Percentiles rank a stretch among this genome's conserved stretches.
These are phyloP conservation scores for Dyspetes luteomarginatus DNA, from an alignment of 2,888 invertebrate species.

Conservation along the genomic window DNA sequence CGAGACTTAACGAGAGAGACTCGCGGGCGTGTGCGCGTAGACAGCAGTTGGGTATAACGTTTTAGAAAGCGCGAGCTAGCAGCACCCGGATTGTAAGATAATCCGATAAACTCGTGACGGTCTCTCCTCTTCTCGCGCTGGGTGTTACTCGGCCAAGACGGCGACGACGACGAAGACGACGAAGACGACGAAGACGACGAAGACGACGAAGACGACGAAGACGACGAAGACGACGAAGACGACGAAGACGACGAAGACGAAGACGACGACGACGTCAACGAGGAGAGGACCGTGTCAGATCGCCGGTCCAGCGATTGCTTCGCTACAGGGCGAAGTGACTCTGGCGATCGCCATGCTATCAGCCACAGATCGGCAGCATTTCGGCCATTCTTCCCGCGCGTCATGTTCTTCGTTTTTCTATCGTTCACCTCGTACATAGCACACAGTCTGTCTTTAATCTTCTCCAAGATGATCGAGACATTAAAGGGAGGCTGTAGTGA, in stretches of 20 bases:
- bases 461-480: no score
- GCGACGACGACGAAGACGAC: constrained; percentile 55
- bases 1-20: constrained; percentile 67
- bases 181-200: not conserved
- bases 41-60: constrained; percentile 56
- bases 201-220: constrained; percentile 14
- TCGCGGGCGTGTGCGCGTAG: constrained; percentile 65
- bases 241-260: constrained; percentile 12
- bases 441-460: no score
- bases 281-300: constrained; percentile 60
- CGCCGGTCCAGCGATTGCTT: constrained; percentile 36
- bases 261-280: not conserved
- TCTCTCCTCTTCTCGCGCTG: constrained; percentile 51
- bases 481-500: no score
- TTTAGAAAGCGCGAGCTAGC: constrained; percentile 63
- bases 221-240: constrained; percentile 55
- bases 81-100: constrained; percentile 64
- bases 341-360: constrained; percentile 31
- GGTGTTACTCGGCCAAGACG: constrained; percentile 62
- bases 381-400: not conserved
- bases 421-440: not conserved
- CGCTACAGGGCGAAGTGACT: constrained; percentile 48
- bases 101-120: constrained; percentile 64
- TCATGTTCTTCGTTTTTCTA: not conserved
- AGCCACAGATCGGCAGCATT: not conserved